phyloP scores from a whole-genome alignment of 2,888 invertebrate genomes.

The Erpobdella octoculata region DNA sequence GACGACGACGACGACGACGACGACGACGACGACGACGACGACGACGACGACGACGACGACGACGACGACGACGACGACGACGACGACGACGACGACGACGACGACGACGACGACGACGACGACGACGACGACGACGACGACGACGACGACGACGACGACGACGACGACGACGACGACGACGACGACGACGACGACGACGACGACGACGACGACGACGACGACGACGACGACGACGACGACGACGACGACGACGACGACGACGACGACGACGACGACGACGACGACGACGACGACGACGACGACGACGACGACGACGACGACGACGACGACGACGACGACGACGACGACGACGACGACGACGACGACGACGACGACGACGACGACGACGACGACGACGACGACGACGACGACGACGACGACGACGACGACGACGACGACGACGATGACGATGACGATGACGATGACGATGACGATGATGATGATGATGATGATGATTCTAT shows the following conservation, averaged over 20 bases:
- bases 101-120: neutral
- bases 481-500: conserved; percentile 21
- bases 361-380: neutral
- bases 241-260: conserved; percentile 17
- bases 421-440: conserved; percentile 26
- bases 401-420: conserved; percentile 23
- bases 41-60: neutral
- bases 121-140: too few species aligned
- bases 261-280: conserved; percentile 9
- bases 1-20: neutral
- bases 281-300: conserved; percentile 26
- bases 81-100: neutral
- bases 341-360: conserved; percentile 23
- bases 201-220: too few species aligned
- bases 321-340: conserved; percentile 31
- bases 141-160: too few species aligned
- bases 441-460: conserved; percentile 29
- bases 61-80: neutral
- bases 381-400: neutral
- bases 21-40: neutral
- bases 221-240: neutral
- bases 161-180: too few species aligned
- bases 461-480: conserved; percentile 24
- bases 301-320: conserved; percentile 30
- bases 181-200: too few species aligned